A percentile compares a stretch with the other conserved stretches of the same genome.
phyloP scores from a whole-genome alignment of 2,797 vertebrate species.

The Liasis olivaceus region DNA sequence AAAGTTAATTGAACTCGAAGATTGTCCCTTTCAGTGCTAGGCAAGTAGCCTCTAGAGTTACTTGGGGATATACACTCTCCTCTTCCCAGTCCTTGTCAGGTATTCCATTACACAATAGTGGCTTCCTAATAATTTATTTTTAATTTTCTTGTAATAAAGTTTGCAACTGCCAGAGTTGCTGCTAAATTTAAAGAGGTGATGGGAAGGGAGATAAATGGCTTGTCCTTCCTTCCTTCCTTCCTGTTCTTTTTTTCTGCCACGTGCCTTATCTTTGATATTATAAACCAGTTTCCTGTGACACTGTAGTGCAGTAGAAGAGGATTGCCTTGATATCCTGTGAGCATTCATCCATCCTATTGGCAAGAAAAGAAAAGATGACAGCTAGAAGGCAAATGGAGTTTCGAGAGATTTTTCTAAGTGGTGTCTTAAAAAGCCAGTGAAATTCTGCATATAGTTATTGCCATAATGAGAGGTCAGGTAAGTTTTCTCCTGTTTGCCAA shows the following conservation, averaged over 20 bases:
- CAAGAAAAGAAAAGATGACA: neutral
- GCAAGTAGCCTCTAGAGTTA: neutral
- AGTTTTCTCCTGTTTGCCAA: neutral
- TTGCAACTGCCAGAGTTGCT: neutral
- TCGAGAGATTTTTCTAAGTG: neutral
- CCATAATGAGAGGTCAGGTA: neutral
- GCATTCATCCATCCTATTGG: neutral
- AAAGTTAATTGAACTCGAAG: neutral
- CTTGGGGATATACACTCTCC: neutral
- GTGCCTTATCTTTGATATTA: neutral
- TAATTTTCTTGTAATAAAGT: neutral
- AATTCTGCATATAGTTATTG: neutral
- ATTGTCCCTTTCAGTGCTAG: neutral
- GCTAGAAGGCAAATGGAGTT: neutral
- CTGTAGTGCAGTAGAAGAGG: neutral
- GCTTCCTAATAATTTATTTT: neutral
- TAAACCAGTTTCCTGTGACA: neutral
- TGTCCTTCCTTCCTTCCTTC: too few relatives aligned
- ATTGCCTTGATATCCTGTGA: too few relatives aligned
- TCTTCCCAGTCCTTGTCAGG: neutral
- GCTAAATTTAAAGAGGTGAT: neutral
- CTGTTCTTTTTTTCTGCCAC: too few relatives aligned
- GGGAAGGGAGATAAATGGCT: neutral
- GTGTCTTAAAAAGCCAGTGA: neutral
- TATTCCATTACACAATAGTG: too few relatives aligned